These are phyloP conservation scores for Chromoteleia sp. DNA, from an alignment of 2,888 invertebrate species.

Conservation along the genomic window DNA sequence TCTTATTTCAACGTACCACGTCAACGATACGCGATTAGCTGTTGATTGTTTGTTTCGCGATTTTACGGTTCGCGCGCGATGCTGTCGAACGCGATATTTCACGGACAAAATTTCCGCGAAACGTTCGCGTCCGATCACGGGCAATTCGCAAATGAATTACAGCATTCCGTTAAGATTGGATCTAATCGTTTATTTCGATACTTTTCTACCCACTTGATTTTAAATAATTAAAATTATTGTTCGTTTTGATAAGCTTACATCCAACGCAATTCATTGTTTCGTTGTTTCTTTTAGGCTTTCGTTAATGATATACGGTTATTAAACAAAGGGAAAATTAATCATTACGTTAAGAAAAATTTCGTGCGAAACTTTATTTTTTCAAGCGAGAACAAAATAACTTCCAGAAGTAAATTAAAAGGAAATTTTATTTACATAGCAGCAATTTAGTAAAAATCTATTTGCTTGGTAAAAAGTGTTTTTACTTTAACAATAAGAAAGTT, in stretches of 20 bases:
- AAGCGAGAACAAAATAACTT: too few species aligned
- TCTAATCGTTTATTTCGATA: not conserved
- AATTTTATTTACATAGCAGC: too few species aligned
- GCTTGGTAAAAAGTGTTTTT: too few species aligned
- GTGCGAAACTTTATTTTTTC: too few species aligned
- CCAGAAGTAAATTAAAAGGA: too few species aligned
- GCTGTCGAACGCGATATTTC: not conserved
- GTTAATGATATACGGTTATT: too few species aligned
- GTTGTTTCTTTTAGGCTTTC: too few species aligned
- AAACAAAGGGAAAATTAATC: too few species aligned
- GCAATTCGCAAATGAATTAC: not conserved
- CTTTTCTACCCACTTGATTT: not conserved
- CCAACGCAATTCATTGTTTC: too few species aligned
- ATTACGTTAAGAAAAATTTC: too few species aligned
- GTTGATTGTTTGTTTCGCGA: constrained; percentile 1
- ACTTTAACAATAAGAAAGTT: too few species aligned
- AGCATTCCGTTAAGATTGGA: not conserved
- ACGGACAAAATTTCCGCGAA: not conserved
- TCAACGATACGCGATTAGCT: constrained; percentile 9
- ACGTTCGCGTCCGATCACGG: not conserved
- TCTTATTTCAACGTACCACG: constrained; percentile 3
- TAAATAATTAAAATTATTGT: not conserved
- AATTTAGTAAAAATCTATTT: too few species aligned
- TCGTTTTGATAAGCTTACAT: not conserved
- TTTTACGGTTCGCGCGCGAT: not conserved